Percentiles rank a stretch among this genome's conserved stretches.
Conservation (phyloP, 2,113 vertebrate species). For the Gadus macrocephalus region DNA sequence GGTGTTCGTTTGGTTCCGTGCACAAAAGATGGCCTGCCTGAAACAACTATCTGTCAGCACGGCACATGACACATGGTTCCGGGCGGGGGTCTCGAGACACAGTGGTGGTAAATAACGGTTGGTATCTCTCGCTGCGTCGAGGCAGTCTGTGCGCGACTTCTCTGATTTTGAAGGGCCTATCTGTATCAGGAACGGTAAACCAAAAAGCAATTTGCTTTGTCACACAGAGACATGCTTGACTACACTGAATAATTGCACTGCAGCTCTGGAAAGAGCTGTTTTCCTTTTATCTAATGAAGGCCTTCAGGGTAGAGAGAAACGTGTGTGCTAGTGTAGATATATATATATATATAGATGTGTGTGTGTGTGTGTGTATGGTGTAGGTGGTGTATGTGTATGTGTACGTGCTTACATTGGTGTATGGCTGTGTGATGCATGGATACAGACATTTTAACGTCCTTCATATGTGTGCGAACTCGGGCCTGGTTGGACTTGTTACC, state of each 20-base stretch:
- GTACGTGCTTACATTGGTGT: not conserved
- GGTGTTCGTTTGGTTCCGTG: no score
- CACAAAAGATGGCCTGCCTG: no score
- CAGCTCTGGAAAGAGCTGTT: conserved; percentile 67
- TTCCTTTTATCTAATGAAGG: conserved; percentile 73
- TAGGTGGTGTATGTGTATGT: not conserved
- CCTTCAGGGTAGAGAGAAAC: conserved; percentile 45
- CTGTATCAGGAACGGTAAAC: conserved; percentile 72
- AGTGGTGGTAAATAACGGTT: conserved; percentile 64
- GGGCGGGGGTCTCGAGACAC: conserved; percentile 18
- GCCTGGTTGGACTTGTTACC: no score
- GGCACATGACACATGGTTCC: not conserved
- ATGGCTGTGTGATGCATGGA: not conserved
- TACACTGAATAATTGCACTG: conserved; percentile 75
- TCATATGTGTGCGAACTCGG: no score
- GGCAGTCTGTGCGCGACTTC: conserved; percentile 57
- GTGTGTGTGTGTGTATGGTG: not conserved
- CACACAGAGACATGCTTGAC: conserved; percentile 75
- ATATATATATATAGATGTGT: conserved; percentile 5
- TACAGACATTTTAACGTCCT: no score
- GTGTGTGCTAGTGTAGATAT: conserved; percentile 12
- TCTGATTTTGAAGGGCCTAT: conserved; percentile 66
- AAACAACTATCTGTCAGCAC: no score
- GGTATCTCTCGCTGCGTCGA: conserved; percentile 53
- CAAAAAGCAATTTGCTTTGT: conserved; percentile 75